Evolutionary conservation across 2,113 vertebrate genomes (phyloP), one percentile per base, ranked within the genome.

Genomic region (Chaetodon auriga): DNA sequence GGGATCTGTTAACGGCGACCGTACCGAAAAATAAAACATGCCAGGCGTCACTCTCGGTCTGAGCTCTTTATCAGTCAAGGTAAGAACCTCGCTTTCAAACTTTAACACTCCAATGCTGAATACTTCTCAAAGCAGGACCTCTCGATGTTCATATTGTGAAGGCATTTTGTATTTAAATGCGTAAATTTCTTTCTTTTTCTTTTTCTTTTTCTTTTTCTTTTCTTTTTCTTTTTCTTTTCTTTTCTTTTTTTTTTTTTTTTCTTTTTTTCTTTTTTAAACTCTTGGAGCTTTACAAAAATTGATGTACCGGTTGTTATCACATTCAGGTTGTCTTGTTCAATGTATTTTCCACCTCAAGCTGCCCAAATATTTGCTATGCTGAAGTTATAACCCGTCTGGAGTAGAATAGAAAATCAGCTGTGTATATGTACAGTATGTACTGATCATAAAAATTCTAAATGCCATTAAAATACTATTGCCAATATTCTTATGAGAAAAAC

Each of bases 51-150:
- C 64, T 71, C 85, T 74, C 13, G 14, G 83, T 45, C 18, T 92
- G 7, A 82, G 45, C 49, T 63, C 68, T 14, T 30, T 78, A 1
- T 70, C 86, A 2, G 23, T 61, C 1, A 90, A 91, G 88, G 93
- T 94, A 84, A 83, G 89, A 41, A 15, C 30, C 19, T 7, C 30
- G 25, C 14, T 45, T 30, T 53, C 0, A 38, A 38, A 12, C 8
- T 2, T 11, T 15, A 61, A 51, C 45, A 6, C 1, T 45, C 18
- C 51, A 14, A 5, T 12, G 4, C n/a, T 23, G 54, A 45, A 30
- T 30, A 30, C 30, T 30, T 30, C 30, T 35, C 21, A 18, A 21
- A 45, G 11, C 6, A 13, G 21, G 4, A 43, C 43, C 18, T 35
- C 5, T 45, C 16, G 18, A 2, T 41, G 16, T 25, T 2, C 7